Conservation (phyloP, 64 coral and sea anemone species). For the Hydrozoanthus tunicans region DNA sequence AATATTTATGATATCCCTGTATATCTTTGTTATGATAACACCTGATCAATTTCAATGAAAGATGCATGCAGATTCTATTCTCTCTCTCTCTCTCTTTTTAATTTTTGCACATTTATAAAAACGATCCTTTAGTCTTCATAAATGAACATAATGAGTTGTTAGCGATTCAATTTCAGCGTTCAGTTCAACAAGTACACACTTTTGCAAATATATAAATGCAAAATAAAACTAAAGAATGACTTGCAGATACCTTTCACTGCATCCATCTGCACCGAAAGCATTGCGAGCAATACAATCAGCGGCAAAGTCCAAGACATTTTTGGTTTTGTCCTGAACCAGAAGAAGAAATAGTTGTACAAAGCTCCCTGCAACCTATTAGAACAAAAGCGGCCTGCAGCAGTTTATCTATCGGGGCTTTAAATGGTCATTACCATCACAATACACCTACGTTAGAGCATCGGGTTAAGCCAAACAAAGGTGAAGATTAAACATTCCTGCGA, state of each 20-base stretch:
- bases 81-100: too few species aligned
- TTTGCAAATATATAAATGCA: neutral
- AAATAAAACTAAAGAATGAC: neutral
- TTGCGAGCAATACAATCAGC: neutral
- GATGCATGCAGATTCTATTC: too few species aligned
- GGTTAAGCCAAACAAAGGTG: neutral
- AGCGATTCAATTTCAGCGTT: too few species aligned
- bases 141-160: too few species aligned
- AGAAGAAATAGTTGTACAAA: neutral
- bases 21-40: too few species aligned
- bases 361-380: neutral
- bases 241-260: slow-evolving; percentile 4
- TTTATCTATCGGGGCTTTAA: slow-evolving; percentile 18
- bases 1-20: too few species aligned
- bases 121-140: too few species aligned
- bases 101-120: too few species aligned
- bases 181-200: neutral
- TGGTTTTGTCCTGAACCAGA: neutral
- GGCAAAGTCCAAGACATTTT: neutral
- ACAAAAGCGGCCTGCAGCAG: neutral
- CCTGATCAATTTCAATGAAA: too few species aligned
- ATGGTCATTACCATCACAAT: slow-evolving; percentile 24
- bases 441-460: slow-evolving; percentile 20
- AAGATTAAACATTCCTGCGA: slow-evolving; percentile 24
- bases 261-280: neutral